A percentile compares a stretch with the other conserved stretches of the same genome.
Conservation (phyloP, 2,113 vertebrate genomes). For the Sebastes schlegelii region DNA sequence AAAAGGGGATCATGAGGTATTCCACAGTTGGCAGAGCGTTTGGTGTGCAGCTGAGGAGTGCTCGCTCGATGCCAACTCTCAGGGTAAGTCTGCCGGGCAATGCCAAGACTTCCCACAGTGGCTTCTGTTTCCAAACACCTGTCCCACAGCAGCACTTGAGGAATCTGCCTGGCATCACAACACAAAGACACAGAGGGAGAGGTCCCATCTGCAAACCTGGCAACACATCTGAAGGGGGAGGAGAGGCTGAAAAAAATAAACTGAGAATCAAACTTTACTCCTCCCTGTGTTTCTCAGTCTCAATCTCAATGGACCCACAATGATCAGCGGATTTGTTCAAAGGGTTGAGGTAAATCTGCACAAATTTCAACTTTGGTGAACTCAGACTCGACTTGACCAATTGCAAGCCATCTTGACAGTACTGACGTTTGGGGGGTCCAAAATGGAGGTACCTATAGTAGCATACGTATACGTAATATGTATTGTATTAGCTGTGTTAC, state of each 20-base stretch:
- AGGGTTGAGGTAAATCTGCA: neutral
- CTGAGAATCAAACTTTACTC: neutral
- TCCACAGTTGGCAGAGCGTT: slow-evolving; percentile 38
- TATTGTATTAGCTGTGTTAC: neutral
- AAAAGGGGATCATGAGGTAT: slow-evolving; percentile 22
- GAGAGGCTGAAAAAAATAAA: neutral
- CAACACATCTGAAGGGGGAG: slow-evolving; percentile 32
- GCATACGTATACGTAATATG: too few species aligned
- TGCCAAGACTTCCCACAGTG: slow-evolving; percentile 39
- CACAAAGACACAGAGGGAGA: slow-evolving; percentile 39
- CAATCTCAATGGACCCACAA: neutral
- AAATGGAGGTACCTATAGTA: neutral
- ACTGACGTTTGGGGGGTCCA: neutral
- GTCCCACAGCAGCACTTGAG: slow-evolving; percentile 54
- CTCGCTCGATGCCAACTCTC: slow-evolving; percentile 40
- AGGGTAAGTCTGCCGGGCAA: slow-evolving; percentile 11
- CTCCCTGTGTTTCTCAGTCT: neutral
- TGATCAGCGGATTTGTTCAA: neutral
- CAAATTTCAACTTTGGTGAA: neutral
- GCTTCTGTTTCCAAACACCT: slow-evolving; percentile 51
- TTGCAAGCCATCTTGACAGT: neutral
- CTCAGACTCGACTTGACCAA: neutral
- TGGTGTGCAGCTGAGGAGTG: slow-evolving; percentile 42
- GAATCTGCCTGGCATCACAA: slow-evolving; percentile 38
- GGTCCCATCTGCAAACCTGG: slow-evolving; percentile 50